A percentile compares a stretch with the other conserved stretches of the same genome.
Conservation (phyloP, 2,888 invertebrate genomes). For the Ypsolopha scabrella region DNA sequence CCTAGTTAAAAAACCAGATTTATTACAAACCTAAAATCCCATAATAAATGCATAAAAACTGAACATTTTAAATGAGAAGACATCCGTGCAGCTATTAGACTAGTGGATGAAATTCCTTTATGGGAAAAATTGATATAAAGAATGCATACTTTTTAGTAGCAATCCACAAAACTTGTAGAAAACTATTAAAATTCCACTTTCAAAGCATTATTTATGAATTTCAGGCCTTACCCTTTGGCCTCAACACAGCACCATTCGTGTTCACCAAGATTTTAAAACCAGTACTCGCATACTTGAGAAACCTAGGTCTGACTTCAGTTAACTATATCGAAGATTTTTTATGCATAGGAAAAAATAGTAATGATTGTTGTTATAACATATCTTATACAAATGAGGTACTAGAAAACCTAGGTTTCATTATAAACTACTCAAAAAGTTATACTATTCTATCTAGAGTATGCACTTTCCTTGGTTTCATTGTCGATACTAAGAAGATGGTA, state of each 20-base stretch:
- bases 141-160: conserved; percentile 6
- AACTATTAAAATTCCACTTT: conserved; percentile 3
- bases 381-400: background rate
- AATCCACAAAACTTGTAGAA: conserved; percentile 1
- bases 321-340: background rate
- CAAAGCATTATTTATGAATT: background rate
- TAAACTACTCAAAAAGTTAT: background rate
- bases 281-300: too few species aligned
- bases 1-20: too few species aligned
- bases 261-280: background rate
- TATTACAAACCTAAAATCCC: too few species aligned
- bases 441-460: background rate
- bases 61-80: too few species aligned
- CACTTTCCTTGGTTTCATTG: background rate
- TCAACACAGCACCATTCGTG: background rate
- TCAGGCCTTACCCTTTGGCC: background rate
- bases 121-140: conserved; percentile 4
- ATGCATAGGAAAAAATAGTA: background rate
- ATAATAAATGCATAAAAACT: too few species aligned
- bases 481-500: background rate
- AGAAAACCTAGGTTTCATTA: background rate
- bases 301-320: too few species aligned
- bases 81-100: conserved; percentile 4
- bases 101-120: conserved; percentile 2
- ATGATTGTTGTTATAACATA: background rate